phyloP scores from a whole-genome alignment of 1,140 invertebrate genomes.

The Drosophila kurseongensis region DNA sequence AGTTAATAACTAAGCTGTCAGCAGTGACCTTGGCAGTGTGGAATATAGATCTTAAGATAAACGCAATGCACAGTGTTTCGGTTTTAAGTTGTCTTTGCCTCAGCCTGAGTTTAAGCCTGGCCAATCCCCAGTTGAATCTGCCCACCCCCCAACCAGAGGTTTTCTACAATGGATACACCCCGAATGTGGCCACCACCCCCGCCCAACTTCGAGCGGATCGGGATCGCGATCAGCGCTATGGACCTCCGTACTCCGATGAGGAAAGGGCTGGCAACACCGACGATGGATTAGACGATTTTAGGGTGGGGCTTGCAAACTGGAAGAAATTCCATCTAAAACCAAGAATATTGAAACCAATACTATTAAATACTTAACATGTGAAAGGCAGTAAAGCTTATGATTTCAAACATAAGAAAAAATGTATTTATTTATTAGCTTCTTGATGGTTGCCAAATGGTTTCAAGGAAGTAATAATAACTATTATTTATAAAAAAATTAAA shows the following conservation, averaged over 20 bases:
- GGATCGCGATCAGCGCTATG: conserved; percentile 77
- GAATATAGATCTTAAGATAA: conserved; percentile 67
- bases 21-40: conserved; percentile 63
- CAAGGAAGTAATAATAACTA: too few species aligned
- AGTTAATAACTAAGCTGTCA: conserved; percentile 56
- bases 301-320: conserved; percentile 58
- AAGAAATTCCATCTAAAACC: background rate
- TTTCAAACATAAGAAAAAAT: too few species aligned
- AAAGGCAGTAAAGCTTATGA: too few species aligned
- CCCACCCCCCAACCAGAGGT: conserved; percentile 84
- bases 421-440: too few species aligned
- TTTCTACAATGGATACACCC: conserved; percentile 75
- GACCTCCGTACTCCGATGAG: conserved; percentile 75
- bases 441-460: too few species aligned
- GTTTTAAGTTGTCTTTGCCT: conserved; percentile 34
- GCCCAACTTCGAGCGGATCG: conserved; percentile 65
- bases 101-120: conserved; percentile 20
- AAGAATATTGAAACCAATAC: too few species aligned
- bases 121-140: conserved; percentile 85
- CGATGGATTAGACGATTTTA: conserved; percentile 76
- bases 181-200: conserved; percentile 69
- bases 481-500: too few species aligned
- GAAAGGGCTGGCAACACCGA: conserved; percentile 43
- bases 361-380: too few species aligned
- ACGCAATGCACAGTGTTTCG: conserved; percentile 42